Evolutionary conservation across 2,113 vertebrate genomes (phyloP).

Genomic region (Thryonomys swinderianus): DNA sequence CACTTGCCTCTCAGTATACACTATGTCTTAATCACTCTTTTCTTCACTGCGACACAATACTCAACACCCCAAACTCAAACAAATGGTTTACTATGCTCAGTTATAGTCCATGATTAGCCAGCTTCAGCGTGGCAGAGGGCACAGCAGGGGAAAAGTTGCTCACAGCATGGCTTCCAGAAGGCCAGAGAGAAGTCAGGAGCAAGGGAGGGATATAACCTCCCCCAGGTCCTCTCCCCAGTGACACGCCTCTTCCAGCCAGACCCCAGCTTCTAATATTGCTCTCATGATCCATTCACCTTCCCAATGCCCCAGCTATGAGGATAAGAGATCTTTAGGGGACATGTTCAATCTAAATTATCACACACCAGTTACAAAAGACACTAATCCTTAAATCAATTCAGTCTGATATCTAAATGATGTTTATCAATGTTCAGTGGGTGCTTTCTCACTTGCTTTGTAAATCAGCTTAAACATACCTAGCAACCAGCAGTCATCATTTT

Average conservation of each 20-base stretch:
- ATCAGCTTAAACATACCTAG: slow-evolving; percentile 48
- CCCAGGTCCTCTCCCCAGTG: not conserved
- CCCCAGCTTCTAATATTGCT: not conserved
- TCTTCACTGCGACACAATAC: not conserved
- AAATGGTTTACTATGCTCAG: not conserved
- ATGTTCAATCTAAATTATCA: not conserved
- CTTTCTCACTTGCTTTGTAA: slow-evolving; percentile 17
- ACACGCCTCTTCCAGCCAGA: not conserved
- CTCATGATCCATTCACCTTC: not conserved
- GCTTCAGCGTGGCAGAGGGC: not conserved
- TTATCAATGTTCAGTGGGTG: not conserved
- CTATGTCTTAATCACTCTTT: not conserved
- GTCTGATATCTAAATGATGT: slow-evolving; percentile 38
- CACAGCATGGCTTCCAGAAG: not conserved
- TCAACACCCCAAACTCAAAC: not conserved
- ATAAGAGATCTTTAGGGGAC: not conserved
- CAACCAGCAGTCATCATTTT: slow-evolving; percentile 67
- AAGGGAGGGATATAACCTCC: not conserved
- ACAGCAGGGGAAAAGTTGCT: not conserved
- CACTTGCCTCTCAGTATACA: not conserved
- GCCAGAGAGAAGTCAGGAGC: not conserved
- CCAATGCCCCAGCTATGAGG: not conserved
- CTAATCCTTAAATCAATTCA: slow-evolving; percentile 12
- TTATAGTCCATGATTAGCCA: not conserved
- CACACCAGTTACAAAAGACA: not conserved